Evolutionary conservation across 2,113 vertebrate genomes (phyloP).

Genomic region (Ammodytes marinus): DNA sequence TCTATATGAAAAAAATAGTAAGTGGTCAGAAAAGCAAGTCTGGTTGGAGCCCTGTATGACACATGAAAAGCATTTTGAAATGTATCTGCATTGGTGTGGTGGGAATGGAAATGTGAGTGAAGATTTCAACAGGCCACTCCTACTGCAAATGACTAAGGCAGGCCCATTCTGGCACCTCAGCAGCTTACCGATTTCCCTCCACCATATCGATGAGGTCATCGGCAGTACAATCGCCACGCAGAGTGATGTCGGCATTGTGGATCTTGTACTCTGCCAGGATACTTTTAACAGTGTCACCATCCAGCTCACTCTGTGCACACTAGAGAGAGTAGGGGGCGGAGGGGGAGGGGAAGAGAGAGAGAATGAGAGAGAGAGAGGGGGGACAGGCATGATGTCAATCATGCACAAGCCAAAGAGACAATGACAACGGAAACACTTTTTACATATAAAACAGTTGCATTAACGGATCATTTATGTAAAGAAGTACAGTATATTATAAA

Average conservation of each 20-base stretch:
- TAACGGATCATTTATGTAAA: not conserved
- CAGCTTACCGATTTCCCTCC: constrained; percentile 94
- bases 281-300: constrained; percentile 95
- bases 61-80: constrained; percentile 21
- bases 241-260: constrained; percentile 96
- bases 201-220: constrained; percentile 98
- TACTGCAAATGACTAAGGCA: constrained; percentile 46
- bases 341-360: not conserved
- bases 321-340: constrained; percentile 59
- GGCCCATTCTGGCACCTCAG: constrained; percentile 51
- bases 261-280: constrained; percentile 98
- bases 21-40: not conserved
- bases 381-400: not conserved
- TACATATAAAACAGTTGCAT: not conserved
- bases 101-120: constrained; percentile 20
- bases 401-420: not conserved
- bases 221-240: constrained; percentile 94
- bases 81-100: constrained; percentile 43
- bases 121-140: constrained; percentile 60
- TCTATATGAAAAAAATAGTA: not conserved
- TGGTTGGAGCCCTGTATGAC: not conserved
- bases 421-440: not conserved
- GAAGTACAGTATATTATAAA: not conserved
- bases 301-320: constrained; percentile 95
- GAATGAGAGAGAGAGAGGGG: constrained; percentile 1